These are phyloP conservation scores for Pomatostomus ruficeps DNA, from an alignment of 2,113 vertebrate species.

Conservation along the genomic window DNA sequence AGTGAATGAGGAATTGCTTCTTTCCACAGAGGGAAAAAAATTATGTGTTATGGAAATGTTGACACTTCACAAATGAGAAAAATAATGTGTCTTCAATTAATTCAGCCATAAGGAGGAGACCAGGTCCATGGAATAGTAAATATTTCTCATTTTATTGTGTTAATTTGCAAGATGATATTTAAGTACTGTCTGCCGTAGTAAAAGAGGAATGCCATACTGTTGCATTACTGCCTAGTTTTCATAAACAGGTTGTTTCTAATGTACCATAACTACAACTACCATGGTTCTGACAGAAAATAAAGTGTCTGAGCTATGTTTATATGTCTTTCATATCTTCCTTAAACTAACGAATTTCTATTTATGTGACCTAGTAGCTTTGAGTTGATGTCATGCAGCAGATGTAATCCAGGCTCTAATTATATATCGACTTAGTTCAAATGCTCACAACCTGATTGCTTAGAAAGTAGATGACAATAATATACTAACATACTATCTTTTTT, in stretches of 20 bases:
- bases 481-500: not conserved
- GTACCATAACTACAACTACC: not conserved
- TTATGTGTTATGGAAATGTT: not conserved
- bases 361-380: not conserved
- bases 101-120: not conserved
- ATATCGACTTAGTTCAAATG: not conserved
- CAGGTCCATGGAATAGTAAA: not conserved
- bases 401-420: not conserved
- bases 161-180: not conserved
- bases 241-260: not conserved
- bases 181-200: not conserved
- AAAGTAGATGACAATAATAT: not conserved
- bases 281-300: not conserved
- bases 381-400: not conserved
- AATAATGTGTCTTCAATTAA: accelerated
- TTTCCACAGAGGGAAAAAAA: not conserved
- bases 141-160: not conserved
- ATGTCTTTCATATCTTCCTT: not conserved
- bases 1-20: not conserved
- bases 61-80: not conserved
- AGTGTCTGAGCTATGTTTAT: not conserved
- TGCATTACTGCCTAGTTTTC: not conserved
- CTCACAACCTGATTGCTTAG: not conserved
- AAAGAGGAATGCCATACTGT: not conserved
- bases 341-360: not conserved